Conservation (phyloP, 2,113 vertebrate species). For the Bostrychus sinensis region DNA sequence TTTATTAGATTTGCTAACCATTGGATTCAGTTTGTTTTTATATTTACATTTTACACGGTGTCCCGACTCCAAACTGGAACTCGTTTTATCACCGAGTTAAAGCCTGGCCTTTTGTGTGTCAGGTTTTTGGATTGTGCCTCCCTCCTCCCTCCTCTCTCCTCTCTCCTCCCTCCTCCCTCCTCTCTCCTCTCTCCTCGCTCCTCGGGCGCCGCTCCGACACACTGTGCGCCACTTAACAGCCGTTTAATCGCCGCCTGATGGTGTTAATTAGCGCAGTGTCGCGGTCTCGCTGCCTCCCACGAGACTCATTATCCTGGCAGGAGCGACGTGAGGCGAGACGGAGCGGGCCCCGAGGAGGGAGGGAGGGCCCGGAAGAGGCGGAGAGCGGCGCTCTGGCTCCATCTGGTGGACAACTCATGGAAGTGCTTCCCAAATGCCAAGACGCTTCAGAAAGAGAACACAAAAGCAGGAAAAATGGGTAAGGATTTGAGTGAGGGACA, state of each 20-base stretch:
- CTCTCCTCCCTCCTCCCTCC: neutral
- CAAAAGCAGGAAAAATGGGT: no score
- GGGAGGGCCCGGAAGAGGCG: neutral
- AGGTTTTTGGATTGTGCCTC: no score
- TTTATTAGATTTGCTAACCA: no score
- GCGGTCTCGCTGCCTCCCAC: constrained; percentile 19
- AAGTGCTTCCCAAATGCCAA: no score
- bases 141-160: neutral
- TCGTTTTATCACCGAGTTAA: no score
- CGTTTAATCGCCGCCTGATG: constrained; percentile 50
- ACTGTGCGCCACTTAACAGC: constrained; percentile 41
- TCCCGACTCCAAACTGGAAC: no score
- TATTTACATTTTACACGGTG: no score
- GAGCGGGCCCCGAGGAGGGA: neutral
- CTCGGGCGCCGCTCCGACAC: constrained; percentile 11
- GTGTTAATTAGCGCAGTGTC: constrained; percentile 50
- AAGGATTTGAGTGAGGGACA: no score
- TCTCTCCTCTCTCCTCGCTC: neutral
- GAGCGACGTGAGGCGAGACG: neutral
- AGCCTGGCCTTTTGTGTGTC: no score
- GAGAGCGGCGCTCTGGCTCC: constrained; percentile 1
- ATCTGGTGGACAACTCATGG: neutral
- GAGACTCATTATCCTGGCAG: constrained; percentile 47
- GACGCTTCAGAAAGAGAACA: no score
- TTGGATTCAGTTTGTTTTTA: no score